Conservation (phyloP, 92 coral and sea anemone genomes). For the Palythoa grandiflora region DNA sequence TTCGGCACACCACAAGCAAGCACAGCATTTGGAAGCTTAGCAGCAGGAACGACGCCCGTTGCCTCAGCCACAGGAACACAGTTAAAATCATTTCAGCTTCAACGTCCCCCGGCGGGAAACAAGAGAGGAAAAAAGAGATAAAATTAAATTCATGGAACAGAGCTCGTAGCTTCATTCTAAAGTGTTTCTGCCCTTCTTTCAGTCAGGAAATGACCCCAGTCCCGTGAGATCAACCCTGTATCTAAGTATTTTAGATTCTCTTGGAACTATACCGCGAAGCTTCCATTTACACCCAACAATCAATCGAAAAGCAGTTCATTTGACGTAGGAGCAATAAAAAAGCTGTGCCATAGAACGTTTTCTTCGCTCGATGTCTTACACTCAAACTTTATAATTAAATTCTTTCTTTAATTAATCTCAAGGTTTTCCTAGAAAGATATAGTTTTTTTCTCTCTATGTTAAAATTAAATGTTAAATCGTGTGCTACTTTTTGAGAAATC, state of each 20-base stretch:
- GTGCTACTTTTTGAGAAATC: no score
- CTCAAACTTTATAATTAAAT: no score
- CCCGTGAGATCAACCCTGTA: neutral
- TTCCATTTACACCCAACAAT: neutral
- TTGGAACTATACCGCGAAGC: neutral
- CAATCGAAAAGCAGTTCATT: neutral
- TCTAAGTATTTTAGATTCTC: neutral
- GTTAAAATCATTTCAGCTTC: slow-evolving; percentile 83
- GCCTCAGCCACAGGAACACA: slow-evolving; percentile 69
- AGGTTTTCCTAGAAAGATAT: no score
- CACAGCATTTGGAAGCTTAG: slow-evolving; percentile 65
- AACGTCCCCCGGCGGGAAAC: slow-evolving; percentile 91
- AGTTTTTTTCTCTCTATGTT: no score
- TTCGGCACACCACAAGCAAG: slow-evolving; percentile 74
- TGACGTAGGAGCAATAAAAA: no score
- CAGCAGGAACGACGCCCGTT: slow-evolving; percentile 41
- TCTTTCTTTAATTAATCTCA: no score
- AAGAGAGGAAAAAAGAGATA: slow-evolving; percentile 92
- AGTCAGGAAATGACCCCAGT: neutral
- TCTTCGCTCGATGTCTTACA: no score
- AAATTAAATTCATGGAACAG: neutral
- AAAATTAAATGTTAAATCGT: no score
- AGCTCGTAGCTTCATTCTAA: neutral
- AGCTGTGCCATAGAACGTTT: no score
- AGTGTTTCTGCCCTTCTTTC: neutral